These are phyloP conservation scores for Ceramica pisi DNA, from an alignment of 2,888 invertebrate species.

Conservation along the genomic window DNA sequence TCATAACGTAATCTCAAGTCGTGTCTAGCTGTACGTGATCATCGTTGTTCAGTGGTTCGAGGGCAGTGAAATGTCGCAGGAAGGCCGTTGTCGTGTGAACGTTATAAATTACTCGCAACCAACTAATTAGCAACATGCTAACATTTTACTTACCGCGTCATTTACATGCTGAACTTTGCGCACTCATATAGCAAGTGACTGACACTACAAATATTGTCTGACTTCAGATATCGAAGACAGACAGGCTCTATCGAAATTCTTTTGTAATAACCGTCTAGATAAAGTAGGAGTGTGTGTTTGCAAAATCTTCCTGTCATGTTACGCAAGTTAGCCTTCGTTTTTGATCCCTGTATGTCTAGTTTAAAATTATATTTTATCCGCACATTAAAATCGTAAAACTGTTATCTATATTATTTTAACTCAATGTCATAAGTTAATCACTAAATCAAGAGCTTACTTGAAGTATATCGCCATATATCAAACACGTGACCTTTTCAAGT, in stretches of 20 bases:
- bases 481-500: constrained; percentile 59
- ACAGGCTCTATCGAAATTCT: constrained; percentile 46
- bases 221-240: constrained; percentile 30
- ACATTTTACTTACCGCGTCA: constrained; percentile 37
- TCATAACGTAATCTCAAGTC: constrained; percentile 39
- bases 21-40: constrained; percentile 37
- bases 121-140: constrained; percentile 55
- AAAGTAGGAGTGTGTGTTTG: constrained; percentile 33
- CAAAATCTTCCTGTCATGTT: constrained; percentile 42
- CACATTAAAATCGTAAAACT: constrained; percentile 17
- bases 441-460: constrained; percentile 34
- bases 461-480: constrained; percentile 57
- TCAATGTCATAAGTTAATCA: constrained; percentile 43
- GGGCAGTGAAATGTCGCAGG: constrained; percentile 64
- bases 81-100: constrained; percentile 50
- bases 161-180: constrained; percentile 46
- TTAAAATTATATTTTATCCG: constrained; percentile 5
- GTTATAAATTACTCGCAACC: constrained; percentile 44
- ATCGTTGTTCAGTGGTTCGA: constrained; percentile 46
- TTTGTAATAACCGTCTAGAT: constrained; percentile 50
- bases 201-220: constrained; percentile 42
- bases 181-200: constrained; percentile 34
- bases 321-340: constrained; percentile 38
- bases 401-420: constrained; percentile 19
- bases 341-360: constrained; percentile 19